Conservation (phyloP, 2,797 vertebrate species). For the Scyliorhinus canicula region DNA sequence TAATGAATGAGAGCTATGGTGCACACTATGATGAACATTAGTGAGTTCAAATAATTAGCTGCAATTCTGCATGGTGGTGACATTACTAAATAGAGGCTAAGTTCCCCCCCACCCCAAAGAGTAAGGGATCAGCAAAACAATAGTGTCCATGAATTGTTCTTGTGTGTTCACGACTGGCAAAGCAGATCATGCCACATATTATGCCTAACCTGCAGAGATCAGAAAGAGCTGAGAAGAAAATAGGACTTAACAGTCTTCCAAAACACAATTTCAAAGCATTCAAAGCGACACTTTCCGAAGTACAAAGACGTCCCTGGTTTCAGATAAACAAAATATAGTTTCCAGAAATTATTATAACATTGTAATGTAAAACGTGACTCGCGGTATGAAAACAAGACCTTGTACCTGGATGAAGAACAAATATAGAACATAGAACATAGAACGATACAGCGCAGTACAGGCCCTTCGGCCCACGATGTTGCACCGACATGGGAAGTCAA, state of each 20-base stretch:
- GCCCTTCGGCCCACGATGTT: too few relatives aligned
- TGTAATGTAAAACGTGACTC: too few relatives aligned
- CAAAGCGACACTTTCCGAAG: neutral
- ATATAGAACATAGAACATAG: too few relatives aligned
- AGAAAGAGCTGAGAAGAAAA: neutral
- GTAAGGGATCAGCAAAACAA: neutral
- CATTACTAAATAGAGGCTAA: neutral
- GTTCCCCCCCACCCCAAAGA: neutral
- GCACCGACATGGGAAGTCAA: too few relatives aligned
- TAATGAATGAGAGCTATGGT: neutral
- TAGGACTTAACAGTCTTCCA: neutral
- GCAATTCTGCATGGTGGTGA: neutral
- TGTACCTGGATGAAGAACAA: too few relatives aligned
- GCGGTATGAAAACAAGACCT: too few relatives aligned
- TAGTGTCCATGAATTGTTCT: neutral
- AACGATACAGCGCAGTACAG: too few relatives aligned
- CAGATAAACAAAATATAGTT: neutral
- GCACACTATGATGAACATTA: neutral
- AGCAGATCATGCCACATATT: neutral
- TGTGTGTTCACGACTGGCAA: neutral
- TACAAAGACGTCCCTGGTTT: neutral
- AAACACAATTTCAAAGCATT: neutral
- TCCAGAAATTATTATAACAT: neutral
- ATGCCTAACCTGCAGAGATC: neutral
- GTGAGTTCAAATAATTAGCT: neutral